These are phyloP conservation scores for Lasius platythorax DNA, from an alignment of 2,888 invertebrate species.

Conservation along the genomic window DNA sequence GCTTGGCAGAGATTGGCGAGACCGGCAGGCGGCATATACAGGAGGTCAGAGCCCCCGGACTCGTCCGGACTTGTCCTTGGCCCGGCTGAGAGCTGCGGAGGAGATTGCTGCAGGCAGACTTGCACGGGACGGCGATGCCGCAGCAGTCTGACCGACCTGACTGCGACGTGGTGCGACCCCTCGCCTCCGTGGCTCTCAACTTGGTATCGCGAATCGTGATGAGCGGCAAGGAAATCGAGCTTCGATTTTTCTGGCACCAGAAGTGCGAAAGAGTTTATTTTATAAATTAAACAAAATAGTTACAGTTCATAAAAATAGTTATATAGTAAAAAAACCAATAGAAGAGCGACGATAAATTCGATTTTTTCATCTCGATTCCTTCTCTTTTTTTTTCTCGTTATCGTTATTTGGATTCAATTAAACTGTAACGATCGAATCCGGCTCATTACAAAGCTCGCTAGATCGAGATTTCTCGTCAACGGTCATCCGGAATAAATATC, in stretches of 20 bases:
- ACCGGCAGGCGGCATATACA: slow-evolving; percentile 65
- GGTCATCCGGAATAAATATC: background rate
- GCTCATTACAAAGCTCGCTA: slow-evolving; percentile 44
- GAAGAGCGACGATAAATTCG: slow-evolving; percentile 34
- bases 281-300: background rate
- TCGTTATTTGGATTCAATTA: slow-evolving; percentile 60
- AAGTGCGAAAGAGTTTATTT: background rate
- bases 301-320: background rate
- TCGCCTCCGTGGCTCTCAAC: slow-evolving; percentile 45
- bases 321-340: background rate
- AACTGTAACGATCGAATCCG: slow-evolving; percentile 54
- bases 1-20: slow-evolving; percentile 58
- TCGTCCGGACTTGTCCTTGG: slow-evolving; percentile 73
- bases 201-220: background rate
- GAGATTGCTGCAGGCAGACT: slow-evolving; percentile 74
- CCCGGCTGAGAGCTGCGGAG: slow-evolving; percentile 68
- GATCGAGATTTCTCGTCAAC: slow-evolving; percentile 41
- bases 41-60: slow-evolving; percentile 81
- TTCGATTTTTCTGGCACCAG: background rate
- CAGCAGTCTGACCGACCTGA: slow-evolving; percentile 74
- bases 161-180: slow-evolving; percentile 20
- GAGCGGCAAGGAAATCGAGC: background rate
- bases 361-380: slow-evolving; percentile 42
- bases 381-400: slow-evolving; percentile 47
- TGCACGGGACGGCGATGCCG: slow-evolving; percentile 74